These are phyloP conservation scores for Amblyraja radiata DNA, from an alignment of 2,797 vertebrate genomes.

Conservation along the genomic window DNA sequence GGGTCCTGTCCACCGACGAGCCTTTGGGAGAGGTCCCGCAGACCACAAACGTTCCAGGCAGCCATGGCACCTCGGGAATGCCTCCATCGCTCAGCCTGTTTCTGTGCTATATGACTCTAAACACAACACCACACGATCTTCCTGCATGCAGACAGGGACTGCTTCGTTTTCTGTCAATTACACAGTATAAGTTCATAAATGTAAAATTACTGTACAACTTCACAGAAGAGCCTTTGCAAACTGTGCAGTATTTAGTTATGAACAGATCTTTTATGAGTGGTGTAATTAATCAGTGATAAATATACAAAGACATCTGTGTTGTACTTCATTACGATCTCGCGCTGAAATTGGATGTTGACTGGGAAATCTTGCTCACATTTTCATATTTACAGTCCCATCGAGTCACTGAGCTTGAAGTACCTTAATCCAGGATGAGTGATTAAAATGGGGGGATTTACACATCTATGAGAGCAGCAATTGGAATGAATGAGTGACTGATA, in stretches of 20 bases:
- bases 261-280: background rate
- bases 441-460: background rate
- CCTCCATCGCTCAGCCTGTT: too few relatives aligned
- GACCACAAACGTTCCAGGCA: too few relatives aligned
- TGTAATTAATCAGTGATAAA: background rate
- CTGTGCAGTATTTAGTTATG: background rate
- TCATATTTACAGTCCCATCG: background rate
- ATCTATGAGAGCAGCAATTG: background rate
- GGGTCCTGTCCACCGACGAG: too few relatives aligned
- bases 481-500: background rate
- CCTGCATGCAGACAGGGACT: too few relatives aligned
- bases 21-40: too few relatives aligned
- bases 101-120: too few relatives aligned
- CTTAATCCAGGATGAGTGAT: conserved; percentile 7
- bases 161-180: background rate
- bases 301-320: background rate
- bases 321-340: background rate
- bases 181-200: background rate
- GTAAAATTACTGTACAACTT: background rate
- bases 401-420: conserved; percentile 7
- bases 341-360: conserved; percentile 6
- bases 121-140: too few relatives aligned
- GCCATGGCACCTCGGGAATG: too few relatives aligned
- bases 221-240: background rate
- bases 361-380: background rate